Percentiles rank a stretch among this genome's conserved stretches.
These are phyloP conservation scores for Acleris cristana DNA, from an alignment of 2,888 invertebrate genomes.

Conservation along the genomic window DNA sequence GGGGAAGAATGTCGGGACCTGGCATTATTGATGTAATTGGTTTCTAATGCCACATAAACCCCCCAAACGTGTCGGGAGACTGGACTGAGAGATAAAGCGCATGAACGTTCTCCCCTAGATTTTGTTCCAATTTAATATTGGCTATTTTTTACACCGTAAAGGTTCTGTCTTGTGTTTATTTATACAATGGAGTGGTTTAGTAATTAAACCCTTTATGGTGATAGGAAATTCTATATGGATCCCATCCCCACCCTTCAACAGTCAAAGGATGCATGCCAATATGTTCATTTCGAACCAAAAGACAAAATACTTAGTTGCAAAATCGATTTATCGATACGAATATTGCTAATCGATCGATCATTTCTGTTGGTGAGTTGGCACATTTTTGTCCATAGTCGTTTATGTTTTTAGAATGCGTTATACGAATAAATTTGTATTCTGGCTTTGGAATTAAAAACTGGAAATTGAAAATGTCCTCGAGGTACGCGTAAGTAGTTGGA, in stretches of 20 bases:
- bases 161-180: conserved; percentile 4
- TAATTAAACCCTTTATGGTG: too few relatives aligned
- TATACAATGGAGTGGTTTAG: neutral
- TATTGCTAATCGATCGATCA: too few relatives aligned
- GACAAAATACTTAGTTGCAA: too few relatives aligned
- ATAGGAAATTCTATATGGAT: too few relatives aligned
- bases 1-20: conserved; percentile 35
- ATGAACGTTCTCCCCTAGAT: conserved; percentile 57
- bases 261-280: too few relatives aligned
- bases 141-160: conserved; percentile 39
- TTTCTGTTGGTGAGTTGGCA: too few relatives aligned
- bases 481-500: conserved; percentile 23
- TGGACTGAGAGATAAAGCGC: conserved; percentile 80
- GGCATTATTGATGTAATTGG: conserved; percentile 81
- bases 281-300: too few relatives aligned
- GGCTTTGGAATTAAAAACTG: neutral
- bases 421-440: too few relatives aligned
- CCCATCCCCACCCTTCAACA: too few relatives aligned
- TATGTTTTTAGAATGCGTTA: too few relatives aligned
- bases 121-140: conserved; percentile 51
- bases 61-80: conserved; percentile 81
- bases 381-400: too few relatives aligned
- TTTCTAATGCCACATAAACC: conserved; percentile 84
- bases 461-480: neutral
- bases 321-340: too few relatives aligned